phyloP scores from a whole-genome alignment of 1,140 invertebrate species.

The Heterodera schachtii region DNA sequence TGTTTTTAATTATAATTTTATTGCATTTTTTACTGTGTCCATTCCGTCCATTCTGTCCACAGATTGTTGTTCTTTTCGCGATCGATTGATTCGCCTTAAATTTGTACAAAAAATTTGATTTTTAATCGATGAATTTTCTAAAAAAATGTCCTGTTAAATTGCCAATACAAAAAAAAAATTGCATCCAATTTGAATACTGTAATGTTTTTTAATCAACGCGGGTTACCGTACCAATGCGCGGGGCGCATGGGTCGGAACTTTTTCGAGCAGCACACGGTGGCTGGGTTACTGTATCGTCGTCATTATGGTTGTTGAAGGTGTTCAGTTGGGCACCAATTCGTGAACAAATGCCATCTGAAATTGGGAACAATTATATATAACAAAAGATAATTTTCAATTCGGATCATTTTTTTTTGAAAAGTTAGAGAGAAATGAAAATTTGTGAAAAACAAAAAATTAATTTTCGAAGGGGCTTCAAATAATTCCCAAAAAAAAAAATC shows the following conservation, averaged over 20 bases:
- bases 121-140: not conserved
- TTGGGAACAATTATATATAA: no score
- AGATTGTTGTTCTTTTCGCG: conserved; percentile 9
- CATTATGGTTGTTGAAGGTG: not conserved
- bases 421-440: no score
- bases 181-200: no score
- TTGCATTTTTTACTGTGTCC: conserved; percentile 2
- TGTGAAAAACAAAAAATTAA: no score
- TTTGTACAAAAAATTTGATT: not conserved
- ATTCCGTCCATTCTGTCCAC: conserved; percentile 28
- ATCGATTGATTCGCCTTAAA: conserved; percentile 14
- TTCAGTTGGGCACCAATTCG: not conserved
- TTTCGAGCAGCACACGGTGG: conserved; percentile 22
- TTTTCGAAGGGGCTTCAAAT: no score
- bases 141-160: no score
- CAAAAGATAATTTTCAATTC: no score
- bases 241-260: conserved; percentile 19
- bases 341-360: not conserved
- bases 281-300: not conserved
- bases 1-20: not conserved
- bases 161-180: no score
- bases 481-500: no score
- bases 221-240: conserved; percentile 22
- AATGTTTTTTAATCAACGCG: no score
- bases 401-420: no score